Conservation (phyloP, 2,113 vertebrate genomes). For the Verasper variegatus region DNA sequence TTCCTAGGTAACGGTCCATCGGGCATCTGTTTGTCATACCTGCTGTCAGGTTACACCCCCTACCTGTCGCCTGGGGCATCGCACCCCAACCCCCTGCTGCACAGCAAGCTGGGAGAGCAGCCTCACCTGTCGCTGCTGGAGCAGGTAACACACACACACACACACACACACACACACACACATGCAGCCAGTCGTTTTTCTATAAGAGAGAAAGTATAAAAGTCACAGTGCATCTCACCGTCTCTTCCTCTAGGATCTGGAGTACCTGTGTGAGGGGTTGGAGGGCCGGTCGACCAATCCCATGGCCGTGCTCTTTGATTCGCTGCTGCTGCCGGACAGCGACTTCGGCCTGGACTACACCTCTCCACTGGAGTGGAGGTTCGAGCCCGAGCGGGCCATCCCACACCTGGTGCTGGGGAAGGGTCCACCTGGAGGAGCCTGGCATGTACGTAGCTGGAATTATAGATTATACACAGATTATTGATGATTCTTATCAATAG, state of each 20-base stretch:
- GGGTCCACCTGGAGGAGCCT: conserved; percentile 84
- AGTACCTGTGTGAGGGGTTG: conserved; percentile 85
- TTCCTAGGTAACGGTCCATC: conserved; percentile 84
- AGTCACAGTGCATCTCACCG: no score
- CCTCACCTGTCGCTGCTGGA: conserved; percentile 79
- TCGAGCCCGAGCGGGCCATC: conserved; percentile 74
- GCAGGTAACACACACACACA: conserved; percentile 70
- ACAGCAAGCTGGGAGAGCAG: conserved; percentile 78
- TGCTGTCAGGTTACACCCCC: conserved; percentile 84
- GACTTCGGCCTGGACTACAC: conserved; percentile 81
- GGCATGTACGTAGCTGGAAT: conserved; percentile 79
- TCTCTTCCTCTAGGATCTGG: conserved; percentile 75
- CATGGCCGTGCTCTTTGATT: conserved; percentile 85
- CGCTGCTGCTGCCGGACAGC: conserved; percentile 83
- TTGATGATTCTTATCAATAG: background rate
- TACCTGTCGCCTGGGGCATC: conserved; percentile 75
- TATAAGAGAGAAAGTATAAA: no score
- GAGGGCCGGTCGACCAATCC: conserved; percentile 85
- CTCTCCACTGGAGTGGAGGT: conserved; percentile 80
- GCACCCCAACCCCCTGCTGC: conserved; percentile 83
- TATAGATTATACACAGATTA: background rate
- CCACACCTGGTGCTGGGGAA: conserved; percentile 85
- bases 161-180: background rate
- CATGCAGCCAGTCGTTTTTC: background rate
- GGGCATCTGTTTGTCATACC: conserved; percentile 85